Percentiles rank a stretch among this genome's conserved stretches.
These are phyloP conservation scores for Silurus asotus DNA, from an alignment of 2,113 vertebrate genomes.

Conservation along the genomic window DNA sequence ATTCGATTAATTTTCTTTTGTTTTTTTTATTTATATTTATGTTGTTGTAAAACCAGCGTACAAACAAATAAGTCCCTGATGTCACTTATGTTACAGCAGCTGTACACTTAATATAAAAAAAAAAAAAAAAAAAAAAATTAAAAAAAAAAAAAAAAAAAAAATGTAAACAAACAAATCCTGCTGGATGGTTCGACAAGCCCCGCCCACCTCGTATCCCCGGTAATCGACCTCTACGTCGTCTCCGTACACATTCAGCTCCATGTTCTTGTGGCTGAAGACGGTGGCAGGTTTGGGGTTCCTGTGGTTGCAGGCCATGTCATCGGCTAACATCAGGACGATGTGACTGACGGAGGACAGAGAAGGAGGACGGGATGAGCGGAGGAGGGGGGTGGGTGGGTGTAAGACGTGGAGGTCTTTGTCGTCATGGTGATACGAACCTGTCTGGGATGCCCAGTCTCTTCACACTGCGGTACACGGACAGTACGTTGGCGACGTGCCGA, in stretches of 20 bases:
- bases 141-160: not conserved
- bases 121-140: not conserved
- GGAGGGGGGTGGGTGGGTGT: not conserved
- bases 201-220: constrained; percentile 89
- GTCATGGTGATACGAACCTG: constrained; percentile 74
- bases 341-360: constrained; percentile 72
- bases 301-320: constrained; percentile 98
- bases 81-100: not conserved
- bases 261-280: constrained; percentile 98
- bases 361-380: not conserved
- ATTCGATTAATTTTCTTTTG: too few relatives aligned
- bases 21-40: not conserved
- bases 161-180: too few relatives aligned
- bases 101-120: not conserved
- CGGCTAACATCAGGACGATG: constrained; percentile 97
- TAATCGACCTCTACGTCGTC: constrained; percentile 99
- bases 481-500: constrained; percentile 93
- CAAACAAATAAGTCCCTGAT: not conserved
- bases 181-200: not conserved
- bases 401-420: too few relatives aligned
- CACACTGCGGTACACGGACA: constrained; percentile 96
- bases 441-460: constrained; percentile 97
- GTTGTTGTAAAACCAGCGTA: not conserved
- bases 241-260: constrained; percentile 97
- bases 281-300: constrained; percentile 97